phyloP scores from a whole-genome alignment of 2,888 invertebrate genomes.

The Trichopria drosophilae region DNA sequence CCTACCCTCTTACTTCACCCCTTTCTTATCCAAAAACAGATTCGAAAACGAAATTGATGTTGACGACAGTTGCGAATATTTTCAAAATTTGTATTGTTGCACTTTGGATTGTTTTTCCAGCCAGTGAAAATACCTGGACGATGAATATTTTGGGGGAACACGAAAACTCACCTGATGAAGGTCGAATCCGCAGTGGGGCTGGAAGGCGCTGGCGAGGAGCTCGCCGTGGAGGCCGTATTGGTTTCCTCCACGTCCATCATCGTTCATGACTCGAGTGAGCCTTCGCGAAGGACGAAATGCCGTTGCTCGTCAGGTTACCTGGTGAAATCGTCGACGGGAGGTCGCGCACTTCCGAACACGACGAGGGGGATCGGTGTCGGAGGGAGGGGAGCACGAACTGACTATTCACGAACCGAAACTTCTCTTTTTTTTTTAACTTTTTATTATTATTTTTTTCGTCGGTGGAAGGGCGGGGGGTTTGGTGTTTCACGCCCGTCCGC shows the following conservation, averaged over 20 bases:
- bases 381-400: no score
- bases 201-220: slow-evolving; percentile 56
- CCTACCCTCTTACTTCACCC: no score
- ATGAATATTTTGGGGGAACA: no score
- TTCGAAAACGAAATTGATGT: no score
- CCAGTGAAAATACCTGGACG: no score
- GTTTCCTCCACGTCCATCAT: slow-evolving; percentile 58
- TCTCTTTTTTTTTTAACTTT: background rate
- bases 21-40: no score
- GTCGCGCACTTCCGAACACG: no score
- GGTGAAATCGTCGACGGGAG: slow-evolving; percentile 21
- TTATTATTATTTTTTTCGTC: background rate
- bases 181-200: slow-evolving; percentile 55
- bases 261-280: slow-evolving; percentile 47
- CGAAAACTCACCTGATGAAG: slow-evolving; percentile 52
- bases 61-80: no score
- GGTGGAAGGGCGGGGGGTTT: slow-evolving; percentile 31
- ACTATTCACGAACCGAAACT: no score
- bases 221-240: slow-evolving; percentile 55
- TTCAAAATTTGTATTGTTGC: no score
- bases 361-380: no score
- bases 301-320: slow-evolving; percentile 17
- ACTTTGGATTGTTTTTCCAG: no score
- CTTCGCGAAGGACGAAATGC: slow-evolving; percentile 24
- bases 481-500: slow-evolving; percentile 55